These are phyloP conservation scores for Leptogaster cylindrica DNA, from an alignment of 2,888 invertebrate genomes.

Conservation along the genomic window DNA sequence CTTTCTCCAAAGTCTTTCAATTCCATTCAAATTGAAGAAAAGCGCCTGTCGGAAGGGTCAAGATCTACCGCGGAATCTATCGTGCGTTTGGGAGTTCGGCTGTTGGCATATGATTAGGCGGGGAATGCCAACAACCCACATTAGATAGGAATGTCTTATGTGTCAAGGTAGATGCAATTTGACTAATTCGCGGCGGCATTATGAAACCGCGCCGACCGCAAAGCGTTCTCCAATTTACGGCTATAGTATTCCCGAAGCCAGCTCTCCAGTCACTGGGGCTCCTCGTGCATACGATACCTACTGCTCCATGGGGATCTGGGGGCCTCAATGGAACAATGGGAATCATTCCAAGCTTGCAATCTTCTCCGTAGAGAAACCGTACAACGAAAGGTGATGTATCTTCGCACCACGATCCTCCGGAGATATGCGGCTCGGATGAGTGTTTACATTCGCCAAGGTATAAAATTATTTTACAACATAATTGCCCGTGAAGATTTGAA, in stretches of 20 bases:
- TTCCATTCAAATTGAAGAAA: slow-evolving; percentile 2
- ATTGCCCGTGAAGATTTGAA: slow-evolving; percentile 33
- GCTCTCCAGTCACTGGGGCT: not conserved
- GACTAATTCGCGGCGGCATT: not conserved
- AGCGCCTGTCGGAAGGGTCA: not conserved
- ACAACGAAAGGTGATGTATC: slow-evolving; percentile 16
- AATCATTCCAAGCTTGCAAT: not conserved
- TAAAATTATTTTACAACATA: slow-evolving; percentile 36
- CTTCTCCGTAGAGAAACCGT: slow-evolving; percentile 3
- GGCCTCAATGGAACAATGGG: not conserved
- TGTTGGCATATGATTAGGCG: not conserved
- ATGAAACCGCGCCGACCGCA: slow-evolving; percentile 3
- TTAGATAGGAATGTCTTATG: too few species aligned
- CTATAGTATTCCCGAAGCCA: not conserved
- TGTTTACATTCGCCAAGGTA: slow-evolving; percentile 11
- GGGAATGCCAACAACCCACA: too few species aligned
- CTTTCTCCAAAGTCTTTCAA: slow-evolving; percentile 32
- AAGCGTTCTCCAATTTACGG: not conserved
- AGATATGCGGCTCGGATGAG: not conserved
- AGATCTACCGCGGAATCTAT: not conserved
- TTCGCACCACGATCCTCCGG: not conserved
- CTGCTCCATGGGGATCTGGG: not conserved
- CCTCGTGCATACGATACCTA: slow-evolving; percentile 4
- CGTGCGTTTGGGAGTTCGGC: not conserved
- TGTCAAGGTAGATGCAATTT: not conserved